Conservation (phyloP, 2,888 invertebrate genomes). For the Ceratothoa steindachneri region DNA sequence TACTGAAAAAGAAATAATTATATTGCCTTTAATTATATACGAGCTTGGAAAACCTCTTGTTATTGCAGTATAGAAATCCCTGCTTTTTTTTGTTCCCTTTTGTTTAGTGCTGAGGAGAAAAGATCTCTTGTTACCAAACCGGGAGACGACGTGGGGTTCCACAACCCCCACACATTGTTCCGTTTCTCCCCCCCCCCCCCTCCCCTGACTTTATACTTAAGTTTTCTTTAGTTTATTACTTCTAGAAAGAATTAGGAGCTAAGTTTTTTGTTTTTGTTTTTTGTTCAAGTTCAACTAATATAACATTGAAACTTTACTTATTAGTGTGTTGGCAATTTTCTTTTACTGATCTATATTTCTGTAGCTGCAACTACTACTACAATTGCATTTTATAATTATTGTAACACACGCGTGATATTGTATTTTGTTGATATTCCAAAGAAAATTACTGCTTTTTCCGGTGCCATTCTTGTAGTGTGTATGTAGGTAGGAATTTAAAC, state of each 20-base stretch:
- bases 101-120: not conserved
- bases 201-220: not conserved
- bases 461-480: not conserved
- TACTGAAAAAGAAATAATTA: constrained; percentile 7
- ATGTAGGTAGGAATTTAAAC: not conserved
- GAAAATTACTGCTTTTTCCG: not conserved
- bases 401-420: not conserved
- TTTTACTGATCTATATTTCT: too few species aligned
- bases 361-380: not conserved
- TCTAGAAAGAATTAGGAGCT: not conserved
- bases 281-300: too few species aligned
- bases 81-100: not conserved
- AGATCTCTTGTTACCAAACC: constrained; percentile 2
- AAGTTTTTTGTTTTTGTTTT: too few species aligned
- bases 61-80: not conserved
- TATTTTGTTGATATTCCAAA: constrained; percentile 8
- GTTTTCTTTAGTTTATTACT: not conserved
- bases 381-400: not conserved
- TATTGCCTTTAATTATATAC: constrained; percentile 14
- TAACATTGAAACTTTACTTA: too few species aligned
- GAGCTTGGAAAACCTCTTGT: not conserved
- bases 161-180: too few species aligned
- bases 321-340: not conserved
- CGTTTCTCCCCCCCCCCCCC: not conserved
- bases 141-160: not conserved